Evolutionary conservation across 2,888 invertebrate genomes (phyloP).

Genomic region (Campoplex nolae): DNA sequence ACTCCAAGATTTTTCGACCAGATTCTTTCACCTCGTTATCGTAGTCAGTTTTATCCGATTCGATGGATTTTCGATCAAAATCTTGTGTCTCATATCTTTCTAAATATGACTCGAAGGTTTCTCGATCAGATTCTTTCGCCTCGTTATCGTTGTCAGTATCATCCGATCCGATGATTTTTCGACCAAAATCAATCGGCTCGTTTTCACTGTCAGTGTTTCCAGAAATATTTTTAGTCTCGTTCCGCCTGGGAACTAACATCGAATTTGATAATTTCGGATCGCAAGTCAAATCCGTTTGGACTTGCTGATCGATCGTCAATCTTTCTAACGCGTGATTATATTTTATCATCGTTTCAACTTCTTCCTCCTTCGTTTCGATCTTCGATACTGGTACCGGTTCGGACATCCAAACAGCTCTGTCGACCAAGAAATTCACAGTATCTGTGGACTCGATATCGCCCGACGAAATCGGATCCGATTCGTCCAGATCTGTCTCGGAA

Average conservation of each 20-base stretch:
- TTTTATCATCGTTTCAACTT: slow-evolving; percentile 68
- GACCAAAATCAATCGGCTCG: too few species aligned
- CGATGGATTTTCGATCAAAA: too few species aligned
- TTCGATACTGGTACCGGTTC: slow-evolving; percentile 49
- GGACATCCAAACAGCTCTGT: slow-evolving; percentile 73
- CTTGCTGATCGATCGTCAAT: slow-evolving; percentile 68
- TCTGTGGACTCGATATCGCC: slow-evolving; percentile 61
- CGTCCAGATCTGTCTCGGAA: neutral
- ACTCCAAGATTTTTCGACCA: neutral
- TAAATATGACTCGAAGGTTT: neutral
- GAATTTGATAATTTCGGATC: slow-evolving; percentile 74
- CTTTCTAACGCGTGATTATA: slow-evolving; percentile 65
- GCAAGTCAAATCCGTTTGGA: slow-evolving; percentile 74
- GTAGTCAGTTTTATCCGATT: neutral
- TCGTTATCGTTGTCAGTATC: neutral
- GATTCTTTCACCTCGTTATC: neutral
- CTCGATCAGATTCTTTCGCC: neutral
- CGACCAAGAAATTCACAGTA: slow-evolving; percentile 68
- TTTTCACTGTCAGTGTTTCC: neutral
- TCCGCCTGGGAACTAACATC: slow-evolving; percentile 69
- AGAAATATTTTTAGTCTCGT: slow-evolving; percentile 62
- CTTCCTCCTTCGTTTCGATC: slow-evolving; percentile 43
- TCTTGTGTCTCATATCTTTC: neutral
- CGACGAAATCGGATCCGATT: neutral
- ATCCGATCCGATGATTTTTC: neutral